These are phyloP conservation scores for Cossypha niveicapilla DNA, from an alignment of 2,797 vertebrate species.

Conservation along the genomic window DNA sequence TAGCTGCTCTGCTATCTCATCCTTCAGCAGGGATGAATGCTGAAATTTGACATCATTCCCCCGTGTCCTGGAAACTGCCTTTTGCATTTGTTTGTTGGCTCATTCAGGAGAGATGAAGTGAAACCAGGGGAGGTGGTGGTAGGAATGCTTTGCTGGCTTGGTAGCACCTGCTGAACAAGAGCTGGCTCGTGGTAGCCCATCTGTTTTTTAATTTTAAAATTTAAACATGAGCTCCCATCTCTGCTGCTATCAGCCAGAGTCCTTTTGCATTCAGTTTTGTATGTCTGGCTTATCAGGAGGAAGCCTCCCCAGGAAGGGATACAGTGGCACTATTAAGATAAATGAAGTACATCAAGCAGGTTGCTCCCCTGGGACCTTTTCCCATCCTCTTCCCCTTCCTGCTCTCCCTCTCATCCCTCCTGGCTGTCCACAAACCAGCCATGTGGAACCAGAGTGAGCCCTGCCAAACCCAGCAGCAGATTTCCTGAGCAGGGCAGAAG, in stretches of 20 bases:
- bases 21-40: not conserved
- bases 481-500: not conserved
- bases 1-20: not conserved
- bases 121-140: not conserved
- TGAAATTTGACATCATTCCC: not conserved
- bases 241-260: not conserved
- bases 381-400: constrained; percentile 12
- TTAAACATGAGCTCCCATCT: not conserved
- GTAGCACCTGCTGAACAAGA: not conserved
- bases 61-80: not conserved
- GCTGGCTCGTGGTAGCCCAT: accelerated
- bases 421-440: constrained; percentile 17
- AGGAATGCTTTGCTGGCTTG: not conserved
- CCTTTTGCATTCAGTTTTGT: not conserved
- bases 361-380: not conserved
- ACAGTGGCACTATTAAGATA: not conserved
- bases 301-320: not conserved
- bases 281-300: not conserved
- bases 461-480: constrained; percentile 47
- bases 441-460: not conserved
- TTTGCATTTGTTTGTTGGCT: not conserved
- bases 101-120: not conserved
- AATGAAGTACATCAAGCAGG: not conserved
- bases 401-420: not conserved
- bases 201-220: not conserved